Evolutionary conservation across 2,888 invertebrate species (phyloP), one percentile per base, ranked within the genome.

Genomic region (Drosophila nigritarsus): DNA sequence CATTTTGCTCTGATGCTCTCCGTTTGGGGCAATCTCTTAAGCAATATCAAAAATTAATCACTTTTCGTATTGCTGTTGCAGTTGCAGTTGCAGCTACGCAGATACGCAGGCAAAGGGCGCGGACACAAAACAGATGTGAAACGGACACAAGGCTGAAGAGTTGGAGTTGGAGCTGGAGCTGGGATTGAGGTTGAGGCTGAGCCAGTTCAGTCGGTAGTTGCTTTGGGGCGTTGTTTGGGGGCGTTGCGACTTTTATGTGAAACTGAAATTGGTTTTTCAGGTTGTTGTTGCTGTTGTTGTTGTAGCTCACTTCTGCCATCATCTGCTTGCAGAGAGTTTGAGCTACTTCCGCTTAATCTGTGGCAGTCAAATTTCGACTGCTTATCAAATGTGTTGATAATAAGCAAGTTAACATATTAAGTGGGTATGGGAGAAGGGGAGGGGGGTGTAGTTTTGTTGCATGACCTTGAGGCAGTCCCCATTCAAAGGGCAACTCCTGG

Each of bases 21-120:
- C 50, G 71, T 78, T 63, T 61, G 67, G 61, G 55, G 75, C 85
- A 82, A 88, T 87, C 89, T 75, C 71, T 79, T 83, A 78, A 83
- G 65, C 90, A 87, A 87, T 83, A 88, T 87, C 87, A 89, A 89
- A 89, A 89, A 87, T 87, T 87, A 87, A 87, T 87, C 90, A 87
- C 89, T 87, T 87, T 88, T 87, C 73, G 68, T 65, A 54, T 45
- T 51, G 75, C 60, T 34, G 40, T 49, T 56, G 61, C 42, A 9
- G 50, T 38, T 61, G 56, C 53, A 24, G 54, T 54, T 76, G 75
- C 76, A 78, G 76, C 74, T 89, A 83, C 83, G 71, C 80, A 74
- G 77, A 65, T 72, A 74, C 69, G 71, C 65, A 58, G 36, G 62
- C 64, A 65, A 50, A 56, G 53, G 54, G 36, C 58, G 65, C 48